phyloP scores from a whole-genome alignment of 2,797 vertebrate genomes.

The Acrossocheilus wenchowensis region DNA sequence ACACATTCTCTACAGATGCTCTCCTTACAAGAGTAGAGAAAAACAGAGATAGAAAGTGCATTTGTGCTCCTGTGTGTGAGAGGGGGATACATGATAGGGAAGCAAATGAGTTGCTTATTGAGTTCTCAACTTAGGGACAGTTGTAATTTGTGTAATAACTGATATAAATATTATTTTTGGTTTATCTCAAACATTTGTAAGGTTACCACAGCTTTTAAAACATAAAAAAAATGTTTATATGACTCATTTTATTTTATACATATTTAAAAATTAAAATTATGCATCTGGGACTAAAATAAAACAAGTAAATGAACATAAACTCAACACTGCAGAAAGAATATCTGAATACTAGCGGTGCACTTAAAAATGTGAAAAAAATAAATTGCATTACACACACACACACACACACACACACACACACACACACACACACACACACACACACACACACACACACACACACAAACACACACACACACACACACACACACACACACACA shows the following conservation, averaged over 20 bases:
- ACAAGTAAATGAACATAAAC: too few species aligned
- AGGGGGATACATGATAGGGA: neutral
- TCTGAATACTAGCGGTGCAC: too few species aligned
- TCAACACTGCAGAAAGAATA: too few species aligned
- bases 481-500: too few species aligned
- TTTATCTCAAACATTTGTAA: neutral
- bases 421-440: too few species aligned
- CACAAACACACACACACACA: too few species aligned
- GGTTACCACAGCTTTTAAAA: neutral
- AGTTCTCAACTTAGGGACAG: neutral
- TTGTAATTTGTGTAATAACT: neutral
- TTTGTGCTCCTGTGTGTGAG: slow-evolving; percentile 1
- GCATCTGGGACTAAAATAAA: too few species aligned
- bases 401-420: too few species aligned
- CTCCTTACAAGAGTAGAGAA: neutral
- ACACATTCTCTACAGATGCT: slow-evolving; percentile 38
- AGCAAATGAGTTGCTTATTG: neutral
- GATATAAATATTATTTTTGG: neutral
- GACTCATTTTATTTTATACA: too few species aligned
- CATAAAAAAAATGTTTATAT: neutral
- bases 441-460: too few species aligned
- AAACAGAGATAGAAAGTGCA: neutral
- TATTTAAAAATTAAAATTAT: neutral
- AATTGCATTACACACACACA: too few species aligned
- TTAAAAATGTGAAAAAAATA: neutral